phyloP scores from a whole-genome alignment of 2,888 invertebrate species.

The Terebella lapidaria region DNA sequence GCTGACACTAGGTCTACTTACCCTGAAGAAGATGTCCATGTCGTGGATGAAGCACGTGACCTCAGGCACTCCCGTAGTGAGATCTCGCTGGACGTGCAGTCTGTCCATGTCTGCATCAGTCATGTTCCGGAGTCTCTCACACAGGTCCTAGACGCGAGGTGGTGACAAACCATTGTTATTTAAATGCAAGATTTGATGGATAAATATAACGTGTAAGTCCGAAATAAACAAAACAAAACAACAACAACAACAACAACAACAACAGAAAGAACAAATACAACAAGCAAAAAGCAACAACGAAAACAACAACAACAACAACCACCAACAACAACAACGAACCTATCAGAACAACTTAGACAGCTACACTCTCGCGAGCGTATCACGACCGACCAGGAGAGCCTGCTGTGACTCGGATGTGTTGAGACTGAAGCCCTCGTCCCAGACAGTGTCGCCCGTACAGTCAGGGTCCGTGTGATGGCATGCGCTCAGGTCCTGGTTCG shows the following conservation, averaged over 20 bases:
- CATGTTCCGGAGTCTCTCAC: constrained; percentile 11
- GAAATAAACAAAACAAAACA: too few species aligned
- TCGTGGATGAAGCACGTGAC: constrained; percentile 21
- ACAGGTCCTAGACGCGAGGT: too few species aligned
- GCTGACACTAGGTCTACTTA: constrained; percentile 2
- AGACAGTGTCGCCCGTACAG: constrained; percentile 34
- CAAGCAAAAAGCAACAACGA: too few species aligned
- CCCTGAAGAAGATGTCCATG: constrained; percentile 10
- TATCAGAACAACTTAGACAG: too few species aligned
- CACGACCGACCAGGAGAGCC: constrained; percentile 33
- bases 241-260: too few species aligned
- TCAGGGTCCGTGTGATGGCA: constrained; percentile 37
- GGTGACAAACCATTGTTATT: too few species aligned
- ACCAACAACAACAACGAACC: too few species aligned
- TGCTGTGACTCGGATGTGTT: constrained; percentile 34
- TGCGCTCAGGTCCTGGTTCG: constrained; percentile 30
- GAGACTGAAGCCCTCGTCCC: constrained; percentile 38
- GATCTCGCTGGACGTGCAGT: constrained; percentile 9
- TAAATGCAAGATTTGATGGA: too few species aligned
- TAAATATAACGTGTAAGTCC: too few species aligned
- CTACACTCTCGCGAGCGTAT: too few species aligned
- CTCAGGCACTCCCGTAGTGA: neutral
- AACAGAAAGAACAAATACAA: too few species aligned
- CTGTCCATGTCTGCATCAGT: constrained; percentile 3
- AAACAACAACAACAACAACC: too few species aligned